Evolutionary conservation across 2,797 vertebrate genomes (phyloP).

Genomic region (Lagocephalus sceleratus): DNA sequence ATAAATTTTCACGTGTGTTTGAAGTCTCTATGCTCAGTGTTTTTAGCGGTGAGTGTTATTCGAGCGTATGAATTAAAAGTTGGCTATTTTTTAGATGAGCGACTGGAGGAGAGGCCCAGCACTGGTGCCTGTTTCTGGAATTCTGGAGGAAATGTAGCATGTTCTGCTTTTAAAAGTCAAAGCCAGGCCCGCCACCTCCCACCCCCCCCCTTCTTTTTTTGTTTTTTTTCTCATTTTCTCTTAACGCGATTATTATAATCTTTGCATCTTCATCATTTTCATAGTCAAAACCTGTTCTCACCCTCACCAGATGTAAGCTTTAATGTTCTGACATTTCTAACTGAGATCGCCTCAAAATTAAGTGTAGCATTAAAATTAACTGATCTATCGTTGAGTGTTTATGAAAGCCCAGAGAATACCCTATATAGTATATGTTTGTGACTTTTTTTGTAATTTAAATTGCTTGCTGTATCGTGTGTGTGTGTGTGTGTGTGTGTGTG

Average conservation of each 20-base stretch:
- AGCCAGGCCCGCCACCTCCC: slow-evolving; percentile 55
- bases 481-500: slow-evolving; percentile 24
- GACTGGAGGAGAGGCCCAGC: too few relatives aligned
- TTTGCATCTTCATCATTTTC: slow-evolving; percentile 58
- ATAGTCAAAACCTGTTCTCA: slow-evolving; percentile 66
- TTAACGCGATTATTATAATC: slow-evolving; percentile 71
- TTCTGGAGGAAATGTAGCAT: slow-evolving; percentile 76
- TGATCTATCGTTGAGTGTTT: slow-evolving; percentile 81
- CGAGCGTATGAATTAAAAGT: too few relatives aligned
- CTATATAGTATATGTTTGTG: slow-evolving; percentile 81
- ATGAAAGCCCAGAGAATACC: slow-evolving; percentile 77
- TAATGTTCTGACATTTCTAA: slow-evolving; percentile 87
- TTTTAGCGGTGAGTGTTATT: too few relatives aligned
- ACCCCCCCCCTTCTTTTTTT: slow-evolving; percentile 29
- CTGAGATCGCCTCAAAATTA: slow-evolving; percentile 84
- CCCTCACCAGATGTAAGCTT: slow-evolving; percentile 87
- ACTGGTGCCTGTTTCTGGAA: slow-evolving; percentile 54
- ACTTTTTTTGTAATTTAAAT: slow-evolving; percentile 56
- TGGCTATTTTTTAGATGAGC: too few relatives aligned
- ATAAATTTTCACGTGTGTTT: too few relatives aligned
- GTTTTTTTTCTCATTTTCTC: slow-evolving; percentile 45
- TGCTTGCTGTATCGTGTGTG: slow-evolving; percentile 76
- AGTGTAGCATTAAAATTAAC: slow-evolving; percentile 83
- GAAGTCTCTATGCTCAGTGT: too few relatives aligned
- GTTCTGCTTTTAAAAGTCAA: slow-evolving; percentile 69